Conservation (phyloP, 2,113 vertebrate species). For the Pituophis catenifer region DNA sequence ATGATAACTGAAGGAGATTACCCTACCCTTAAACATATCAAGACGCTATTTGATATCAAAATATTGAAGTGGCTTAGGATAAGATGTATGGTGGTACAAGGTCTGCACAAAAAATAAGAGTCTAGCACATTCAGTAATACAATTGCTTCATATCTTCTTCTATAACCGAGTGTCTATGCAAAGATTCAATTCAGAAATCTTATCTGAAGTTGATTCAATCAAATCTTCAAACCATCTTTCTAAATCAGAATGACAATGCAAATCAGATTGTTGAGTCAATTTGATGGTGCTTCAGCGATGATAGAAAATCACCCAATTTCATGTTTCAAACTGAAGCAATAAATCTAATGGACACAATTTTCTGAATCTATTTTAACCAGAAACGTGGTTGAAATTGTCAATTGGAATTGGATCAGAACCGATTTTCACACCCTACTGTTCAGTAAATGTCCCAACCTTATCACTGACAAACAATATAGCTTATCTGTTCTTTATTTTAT, state of each 20-base stretch:
- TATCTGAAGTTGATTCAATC: neutral
- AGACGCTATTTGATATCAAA: neutral
- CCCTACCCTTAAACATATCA: neutral
- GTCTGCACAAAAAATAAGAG: neutral
- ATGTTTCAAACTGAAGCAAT: neutral
- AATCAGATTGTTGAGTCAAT: neutral
- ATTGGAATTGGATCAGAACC: neutral
- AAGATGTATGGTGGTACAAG: neutral
- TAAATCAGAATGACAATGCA: neutral
- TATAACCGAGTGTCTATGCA: neutral
- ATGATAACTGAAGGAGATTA: neutral
- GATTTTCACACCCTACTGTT: neutral
- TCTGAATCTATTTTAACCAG: neutral
- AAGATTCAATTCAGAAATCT: neutral
- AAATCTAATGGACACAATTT: neutral
- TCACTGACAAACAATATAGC: neutral
- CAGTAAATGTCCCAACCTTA: neutral
- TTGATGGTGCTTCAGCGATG: neutral
- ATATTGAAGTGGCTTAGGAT: neutral
- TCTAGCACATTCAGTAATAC: neutral
- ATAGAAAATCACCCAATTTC: neutral
- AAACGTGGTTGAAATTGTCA: neutral
- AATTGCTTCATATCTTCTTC: neutral
- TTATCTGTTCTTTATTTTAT: neutral
- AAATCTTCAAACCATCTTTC: neutral